A percentile compares a stretch with the other conserved stretches of the same genome.
Evolutionary conservation across 2,888 invertebrate genomes (phyloP).

Genomic region (Tanytarsus gracilentus): DNA sequence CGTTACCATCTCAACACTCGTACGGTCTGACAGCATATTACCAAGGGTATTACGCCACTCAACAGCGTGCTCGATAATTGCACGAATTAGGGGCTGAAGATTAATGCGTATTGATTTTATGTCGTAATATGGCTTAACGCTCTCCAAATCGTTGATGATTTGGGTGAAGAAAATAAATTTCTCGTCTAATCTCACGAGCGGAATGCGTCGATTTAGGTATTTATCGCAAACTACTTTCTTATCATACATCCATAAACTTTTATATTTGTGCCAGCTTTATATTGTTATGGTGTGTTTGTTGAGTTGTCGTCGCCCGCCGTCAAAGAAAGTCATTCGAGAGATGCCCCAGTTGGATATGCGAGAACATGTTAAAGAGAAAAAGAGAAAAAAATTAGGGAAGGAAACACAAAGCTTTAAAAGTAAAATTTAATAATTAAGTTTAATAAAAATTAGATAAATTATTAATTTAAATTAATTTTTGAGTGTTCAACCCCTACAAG

Average conservation of each 20-base stretch:
- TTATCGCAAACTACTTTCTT: conserved; percentile 65
- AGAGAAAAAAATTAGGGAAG: too few relatives aligned
- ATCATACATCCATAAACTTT: conserved; percentile 67
- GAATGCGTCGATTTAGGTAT: conserved; percentile 58
- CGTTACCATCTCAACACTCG: conserved; percentile 56
- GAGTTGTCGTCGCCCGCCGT: too few relatives aligned
- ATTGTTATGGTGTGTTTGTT: too few relatives aligned
- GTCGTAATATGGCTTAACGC: conserved; percentile 52
- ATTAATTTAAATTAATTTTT: neutral
- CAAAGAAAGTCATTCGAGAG: neutral
- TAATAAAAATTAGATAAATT: neutral
- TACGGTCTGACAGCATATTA: conserved; percentile 55
- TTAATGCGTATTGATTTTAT: conserved; percentile 66
- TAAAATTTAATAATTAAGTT: neutral
- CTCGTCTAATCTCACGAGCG: conserved; percentile 62
- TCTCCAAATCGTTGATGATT: conserved; percentile 57
- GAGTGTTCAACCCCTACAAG: too few relatives aligned
- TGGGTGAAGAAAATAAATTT: conserved; percentile 76
- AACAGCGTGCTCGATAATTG: conserved; percentile 61
- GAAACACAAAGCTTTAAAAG: too few relatives aligned
- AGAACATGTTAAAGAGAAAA: neutral
- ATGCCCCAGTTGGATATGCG: neutral
- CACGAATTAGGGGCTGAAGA: conserved; percentile 58
- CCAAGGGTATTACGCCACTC: conserved; percentile 75
- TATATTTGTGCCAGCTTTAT: conserved; percentile 62